Evolutionary conservation across 2,797 vertebrate genomes (phyloP).

Genomic region (Enteromius unitaeniatus): DNA sequence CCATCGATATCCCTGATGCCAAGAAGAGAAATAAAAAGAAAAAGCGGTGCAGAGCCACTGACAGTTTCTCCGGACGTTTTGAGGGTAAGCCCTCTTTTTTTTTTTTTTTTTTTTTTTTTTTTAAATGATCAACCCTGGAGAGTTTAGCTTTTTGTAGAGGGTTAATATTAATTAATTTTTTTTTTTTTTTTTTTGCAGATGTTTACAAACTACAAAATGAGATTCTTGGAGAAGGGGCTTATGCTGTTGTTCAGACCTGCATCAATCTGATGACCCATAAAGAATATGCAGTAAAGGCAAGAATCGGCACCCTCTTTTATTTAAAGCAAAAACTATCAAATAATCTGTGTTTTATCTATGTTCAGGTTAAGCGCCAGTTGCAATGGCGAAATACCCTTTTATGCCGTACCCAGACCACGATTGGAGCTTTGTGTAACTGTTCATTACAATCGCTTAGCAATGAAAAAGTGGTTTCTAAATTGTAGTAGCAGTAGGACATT

Average conservation of each 20-base stretch:
- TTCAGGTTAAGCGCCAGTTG: constrained; percentile 4
- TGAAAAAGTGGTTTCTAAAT: not conserved
- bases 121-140: not conserved
- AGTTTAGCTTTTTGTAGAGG: not conserved
- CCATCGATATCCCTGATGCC: constrained; percentile 94
- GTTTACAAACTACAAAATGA: constrained; percentile 96
- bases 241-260: constrained; percentile 93
- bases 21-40: constrained; percentile 98
- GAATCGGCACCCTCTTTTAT: constrained; percentile 60
- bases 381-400: not conserved
- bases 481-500: not conserved
- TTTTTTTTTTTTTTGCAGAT: constrained; percentile 75
- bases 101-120: not conserved
- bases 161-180: no score
- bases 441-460: not conserved
- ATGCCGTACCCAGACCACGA: not conserved
- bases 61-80: constrained; percentile 94
- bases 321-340: not conserved
- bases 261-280: constrained; percentile 94
- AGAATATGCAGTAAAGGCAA: constrained; percentile 95
- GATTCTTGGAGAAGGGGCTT: constrained; percentile 93
- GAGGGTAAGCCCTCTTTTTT: constrained; percentile 80
- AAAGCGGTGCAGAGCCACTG: constrained; percentile 93
- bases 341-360: not conserved
- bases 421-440: not conserved